phyloP scores from a whole-genome alignment of 2,113 vertebrate genomes.

The Clupea harengus region DNA sequence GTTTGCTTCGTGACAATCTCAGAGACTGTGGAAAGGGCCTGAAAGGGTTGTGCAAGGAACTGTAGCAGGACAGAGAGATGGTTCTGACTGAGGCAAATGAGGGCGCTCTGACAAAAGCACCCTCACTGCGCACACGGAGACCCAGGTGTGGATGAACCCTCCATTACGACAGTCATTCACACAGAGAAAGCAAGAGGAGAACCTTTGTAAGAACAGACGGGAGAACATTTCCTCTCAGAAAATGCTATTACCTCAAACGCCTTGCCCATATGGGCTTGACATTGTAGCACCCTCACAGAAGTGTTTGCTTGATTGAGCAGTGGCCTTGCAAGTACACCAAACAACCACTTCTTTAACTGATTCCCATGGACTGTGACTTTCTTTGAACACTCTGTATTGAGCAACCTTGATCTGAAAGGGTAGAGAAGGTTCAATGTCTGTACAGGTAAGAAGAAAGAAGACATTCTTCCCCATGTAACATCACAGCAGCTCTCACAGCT shows the following conservation, averaged over 20 bases:
- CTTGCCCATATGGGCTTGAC: neutral
- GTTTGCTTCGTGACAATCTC: neutral
- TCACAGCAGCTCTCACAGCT: neutral
- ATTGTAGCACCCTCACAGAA: neutral
- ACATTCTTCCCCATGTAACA: neutral
- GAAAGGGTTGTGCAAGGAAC: neutral
- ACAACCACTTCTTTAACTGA: neutral
- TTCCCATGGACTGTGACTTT: neutral
- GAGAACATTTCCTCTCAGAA: too few relatives aligned
- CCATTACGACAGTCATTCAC: neutral
- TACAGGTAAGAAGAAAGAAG: neutral
- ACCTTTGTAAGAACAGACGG: neutral
- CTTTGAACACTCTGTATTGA: neutral
- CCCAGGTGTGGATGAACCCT: neutral
- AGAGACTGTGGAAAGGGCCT: neutral
- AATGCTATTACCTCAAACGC: neutral
- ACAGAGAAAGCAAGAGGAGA: neutral
- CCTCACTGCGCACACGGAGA: neutral
- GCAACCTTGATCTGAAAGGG: neutral
- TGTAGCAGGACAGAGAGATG: neutral
- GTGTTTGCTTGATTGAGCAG: neutral
- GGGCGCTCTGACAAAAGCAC: neutral
- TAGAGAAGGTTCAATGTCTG: neutral
- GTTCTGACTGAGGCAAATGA: neutral
- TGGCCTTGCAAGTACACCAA: neutral